Conservation (phyloP, 2,797 vertebrate species). For the Scolopax bukidnonensis region DNA sequence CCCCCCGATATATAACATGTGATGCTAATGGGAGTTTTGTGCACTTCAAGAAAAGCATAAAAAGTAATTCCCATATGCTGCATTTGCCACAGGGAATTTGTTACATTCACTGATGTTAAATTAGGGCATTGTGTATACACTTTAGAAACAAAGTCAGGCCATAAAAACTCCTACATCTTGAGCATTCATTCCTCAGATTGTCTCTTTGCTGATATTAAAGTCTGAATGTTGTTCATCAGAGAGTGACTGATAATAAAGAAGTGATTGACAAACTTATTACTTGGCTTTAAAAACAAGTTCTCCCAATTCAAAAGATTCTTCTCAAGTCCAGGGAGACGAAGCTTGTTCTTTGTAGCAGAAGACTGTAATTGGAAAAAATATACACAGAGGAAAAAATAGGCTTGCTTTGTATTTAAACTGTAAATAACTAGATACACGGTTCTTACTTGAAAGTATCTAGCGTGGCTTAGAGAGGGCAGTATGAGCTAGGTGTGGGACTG, state of each 20-base stretch:
- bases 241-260: constrained; percentile 74
- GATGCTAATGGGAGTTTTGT: constrained; percentile 32
- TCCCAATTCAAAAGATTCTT: constrained; percentile 32
- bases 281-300: constrained; percentile 66
- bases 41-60: constrained; percentile 49
- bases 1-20: not conserved
- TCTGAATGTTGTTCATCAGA: constrained; percentile 73
- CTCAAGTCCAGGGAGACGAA: not conserved
- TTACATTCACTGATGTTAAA: constrained; percentile 60
- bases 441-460: not conserved
- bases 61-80: constrained; percentile 61
- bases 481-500: not conserved
- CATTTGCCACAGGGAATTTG: constrained; percentile 65
- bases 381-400: not conserved
- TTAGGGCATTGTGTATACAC: constrained; percentile 62
- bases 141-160: constrained; percentile 59
- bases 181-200: constrained; percentile 58
- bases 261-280: constrained; percentile 76
- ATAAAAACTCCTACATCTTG: constrained; percentile 59
- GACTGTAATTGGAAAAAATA: constrained; percentile 37
- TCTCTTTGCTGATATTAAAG: constrained; percentile 72
- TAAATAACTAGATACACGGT: not conserved
- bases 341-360: constrained; percentile 26
- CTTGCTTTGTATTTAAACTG: constrained; percentile 11
- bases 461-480: not conserved